Evolutionary conservation across 2,888 invertebrate species (phyloP).

Genomic region (Ceramica pisi): DNA sequence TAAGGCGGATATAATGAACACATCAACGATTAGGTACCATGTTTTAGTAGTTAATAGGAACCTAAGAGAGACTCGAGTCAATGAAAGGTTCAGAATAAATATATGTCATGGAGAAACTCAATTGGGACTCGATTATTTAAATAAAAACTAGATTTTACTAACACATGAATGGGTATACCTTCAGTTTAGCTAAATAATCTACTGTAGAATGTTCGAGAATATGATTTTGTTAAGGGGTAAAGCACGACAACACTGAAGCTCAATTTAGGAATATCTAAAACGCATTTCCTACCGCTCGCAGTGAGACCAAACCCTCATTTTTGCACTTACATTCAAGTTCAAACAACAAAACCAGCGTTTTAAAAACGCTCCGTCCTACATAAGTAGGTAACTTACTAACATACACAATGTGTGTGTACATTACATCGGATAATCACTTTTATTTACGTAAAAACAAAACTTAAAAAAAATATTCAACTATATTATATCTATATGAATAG

Average conservation of each 20-base stretch:
- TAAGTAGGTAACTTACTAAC: conserved; percentile 77
- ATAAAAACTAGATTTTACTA: conserved; percentile 21
- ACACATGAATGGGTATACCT: conserved; percentile 3
- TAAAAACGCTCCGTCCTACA: conserved; percentile 74
- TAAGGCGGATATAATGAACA: conserved; percentile 54
- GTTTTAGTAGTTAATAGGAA: conserved; percentile 19
- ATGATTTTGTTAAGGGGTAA: conserved; percentile 13
- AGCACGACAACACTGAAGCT: conserved; percentile 47
- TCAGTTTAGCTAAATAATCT: conserved; percentile 7
- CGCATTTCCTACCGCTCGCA: conserved; percentile 51
- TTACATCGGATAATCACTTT: conserved; percentile 69
- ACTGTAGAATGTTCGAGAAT: conserved; percentile 7
- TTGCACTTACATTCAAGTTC: conserved; percentile 63
- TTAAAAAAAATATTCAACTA: conserved; percentile 83
- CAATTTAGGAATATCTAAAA: conserved; percentile 52
- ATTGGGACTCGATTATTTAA: conserved; percentile 24
- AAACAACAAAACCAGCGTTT: conserved; percentile 67
- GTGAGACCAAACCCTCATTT: conserved; percentile 61
- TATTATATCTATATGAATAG: conserved; percentile 87
- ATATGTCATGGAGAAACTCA: conserved; percentile 66
- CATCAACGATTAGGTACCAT: conserved; percentile 44
- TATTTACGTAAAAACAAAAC: conserved; percentile 82
- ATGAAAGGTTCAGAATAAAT: conserved; percentile 38
- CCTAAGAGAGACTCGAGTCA: conserved; percentile 47
- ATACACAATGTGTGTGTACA: conserved; percentile 70